Evolutionary conservation across 2,113 vertebrate species (phyloP), one percentile per base, ranked within the genome.

Genomic region (Cavia aperea): DNA sequence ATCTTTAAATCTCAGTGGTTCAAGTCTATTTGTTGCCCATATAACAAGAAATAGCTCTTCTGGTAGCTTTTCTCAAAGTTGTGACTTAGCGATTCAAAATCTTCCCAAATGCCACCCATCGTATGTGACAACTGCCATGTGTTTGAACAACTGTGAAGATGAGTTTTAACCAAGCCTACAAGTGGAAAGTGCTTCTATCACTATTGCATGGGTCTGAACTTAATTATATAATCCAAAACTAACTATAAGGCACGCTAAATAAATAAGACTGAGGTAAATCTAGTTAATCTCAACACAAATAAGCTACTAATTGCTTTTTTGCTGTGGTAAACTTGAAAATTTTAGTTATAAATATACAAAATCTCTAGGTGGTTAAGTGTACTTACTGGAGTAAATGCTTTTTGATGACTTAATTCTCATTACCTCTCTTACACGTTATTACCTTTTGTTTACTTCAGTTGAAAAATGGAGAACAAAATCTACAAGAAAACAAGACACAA

Each of bases 401-500:
- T 86, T 86, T 49, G 33, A 15, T 68, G n/a, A 77, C n/a, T 88
- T 90, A 18, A 8, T 86, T 94, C 70, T 88, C 23, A 54, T 93
- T 14, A 56, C 23, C 5, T 89, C 9, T 88, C 81, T 91, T 85
- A 87, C 10, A 93, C 65, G 31, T 51, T 66, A 89, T 81, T 24
- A 68, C 54, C 2, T 75, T 86, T 26, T 72, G 54, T 73, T 18
- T 91, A 49, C 31, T 86, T 81, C 77, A 84, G 79, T 1, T 60
- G 39, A 83, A 92, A 43, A 84, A 70, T 87, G 51, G 39, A 31
- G 58, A 85, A n/a, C 6, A 91, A 46, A 66, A 1, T 1, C 31
- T 63, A 46, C 12, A 77, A 87, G 51, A 39, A 89, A 88, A 66
- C 43, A 39, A 51, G 66, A 79, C 26, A 78, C 36, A 60, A 86